phyloP scores from a whole-genome alignment of 2,113 vertebrate genomes.

The Cnemophilus loriae region DNA sequence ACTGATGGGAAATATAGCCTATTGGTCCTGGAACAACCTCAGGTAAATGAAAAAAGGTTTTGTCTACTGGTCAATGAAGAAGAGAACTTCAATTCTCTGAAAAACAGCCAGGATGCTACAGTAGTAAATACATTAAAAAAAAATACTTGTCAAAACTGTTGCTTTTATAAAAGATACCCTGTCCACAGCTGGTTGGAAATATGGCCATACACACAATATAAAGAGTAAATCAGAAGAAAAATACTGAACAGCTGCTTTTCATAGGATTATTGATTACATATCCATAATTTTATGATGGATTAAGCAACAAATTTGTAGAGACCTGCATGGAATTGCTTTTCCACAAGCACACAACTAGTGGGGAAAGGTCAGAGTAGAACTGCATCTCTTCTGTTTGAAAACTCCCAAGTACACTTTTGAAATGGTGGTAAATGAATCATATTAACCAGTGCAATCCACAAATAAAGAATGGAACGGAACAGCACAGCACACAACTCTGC shows the following conservation, averaged over 20 bases:
- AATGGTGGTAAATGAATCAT: neutral
- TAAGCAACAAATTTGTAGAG: neutral
- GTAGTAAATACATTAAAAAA: neutral
- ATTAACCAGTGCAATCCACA: neutral
- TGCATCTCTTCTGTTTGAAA: neutral
- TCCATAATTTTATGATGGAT: neutral
- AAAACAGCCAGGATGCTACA: neutral
- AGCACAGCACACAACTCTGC: neutral
- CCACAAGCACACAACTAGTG: neutral
- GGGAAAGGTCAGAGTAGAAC: neutral
- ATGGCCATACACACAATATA: neutral
- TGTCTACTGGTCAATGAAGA: neutral
- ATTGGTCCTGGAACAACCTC: neutral
- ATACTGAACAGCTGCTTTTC: neutral
- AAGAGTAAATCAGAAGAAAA: neutral
- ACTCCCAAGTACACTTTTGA: neutral
- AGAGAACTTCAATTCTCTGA: neutral
- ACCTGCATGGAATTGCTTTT: neutral
- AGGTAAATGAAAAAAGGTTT: neutral
- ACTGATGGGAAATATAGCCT: neutral
- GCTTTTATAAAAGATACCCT: neutral
- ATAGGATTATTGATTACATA: neutral
- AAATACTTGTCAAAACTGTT: neutral
- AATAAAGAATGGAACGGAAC: neutral
- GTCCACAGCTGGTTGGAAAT: neutral